Percentiles rank a stretch among this genome's conserved stretches.
Evolutionary conservation across 2,888 invertebrate genomes (phyloP).

Genomic region (Nematopogon swammerdamellus): DNA sequence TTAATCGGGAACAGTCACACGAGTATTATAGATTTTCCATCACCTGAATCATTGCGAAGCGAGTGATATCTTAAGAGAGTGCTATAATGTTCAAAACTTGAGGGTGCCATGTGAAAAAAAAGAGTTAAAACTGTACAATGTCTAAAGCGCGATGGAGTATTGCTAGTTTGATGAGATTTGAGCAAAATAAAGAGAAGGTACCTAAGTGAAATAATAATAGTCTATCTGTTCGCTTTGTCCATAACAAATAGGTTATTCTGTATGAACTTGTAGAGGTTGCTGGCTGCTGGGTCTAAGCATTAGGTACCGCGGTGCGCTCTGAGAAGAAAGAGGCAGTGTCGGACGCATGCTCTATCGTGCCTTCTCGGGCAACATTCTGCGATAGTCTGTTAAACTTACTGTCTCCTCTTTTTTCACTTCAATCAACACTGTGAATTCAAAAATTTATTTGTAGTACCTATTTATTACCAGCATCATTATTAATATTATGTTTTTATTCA

Average conservation of each 20-base stretch:
- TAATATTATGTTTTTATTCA: too few relatives aligned
- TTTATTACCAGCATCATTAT: too few relatives aligned
- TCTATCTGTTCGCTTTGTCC: too few relatives aligned
- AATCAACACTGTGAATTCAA: slow-evolving; percentile 55
- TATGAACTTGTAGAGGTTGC: background rate
- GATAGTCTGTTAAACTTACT: slow-evolving; percentile 36
- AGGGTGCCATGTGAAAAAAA: too few relatives aligned
- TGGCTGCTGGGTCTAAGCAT: background rate
- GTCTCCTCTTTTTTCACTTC: slow-evolving; percentile 44
- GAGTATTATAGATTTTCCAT: too few relatives aligned
- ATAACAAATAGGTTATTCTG: too few relatives aligned
- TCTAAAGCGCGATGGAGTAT: background rate
- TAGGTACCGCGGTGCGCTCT: background rate
- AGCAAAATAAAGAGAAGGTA: background rate
- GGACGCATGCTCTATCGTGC: background rate
- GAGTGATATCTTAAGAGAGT: too few relatives aligned
- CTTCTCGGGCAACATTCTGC: background rate
- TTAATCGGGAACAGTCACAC: background rate
- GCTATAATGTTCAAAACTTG: too few relatives aligned
- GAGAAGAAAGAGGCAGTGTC: background rate
- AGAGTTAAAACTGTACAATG: background rate
- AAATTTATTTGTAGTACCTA: slow-evolving; percentile 17
- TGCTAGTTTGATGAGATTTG: background rate
- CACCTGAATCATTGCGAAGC: too few relatives aligned
- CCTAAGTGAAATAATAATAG: background rate